Base-by-base conservation (phyloP, 2,888 invertebrate genomes). In the Desoria tigrina region DNA sequence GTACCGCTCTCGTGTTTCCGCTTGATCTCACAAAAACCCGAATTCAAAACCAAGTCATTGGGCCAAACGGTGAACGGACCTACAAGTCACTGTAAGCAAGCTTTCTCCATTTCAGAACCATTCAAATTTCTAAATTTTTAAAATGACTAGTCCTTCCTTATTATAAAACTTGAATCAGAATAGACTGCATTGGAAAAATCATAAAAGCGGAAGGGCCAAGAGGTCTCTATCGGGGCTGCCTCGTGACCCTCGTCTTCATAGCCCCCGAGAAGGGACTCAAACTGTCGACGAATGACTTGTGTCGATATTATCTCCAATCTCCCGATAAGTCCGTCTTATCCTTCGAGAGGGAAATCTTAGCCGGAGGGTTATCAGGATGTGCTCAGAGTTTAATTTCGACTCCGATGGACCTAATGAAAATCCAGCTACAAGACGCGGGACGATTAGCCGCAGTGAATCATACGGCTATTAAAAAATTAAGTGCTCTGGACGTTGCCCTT, bases 361-460 rank as follows among this genome's bases (percentile, higher is more conserved):
- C 56, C 9, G 56, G 42, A 23, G 39, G 23, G 2, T 32, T 4
- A 6, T 21, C 42, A 39, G 56, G 56, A 14, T 6, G 37, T 3
- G 9, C 23, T 23, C 56, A 57, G 21, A 39, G 16, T 14, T 6
- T 57, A 21, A 7, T 57, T 9, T 23, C 56, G 23, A 57, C 56
- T 6, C 56, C 56, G 56, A 57, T 57, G 56, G 56, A 57, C 14
- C 24, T 57, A 21, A 4, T 57, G 21, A 57, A 57, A 24, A 57
- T 57, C 7, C 18, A 37, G 21, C 28, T 57, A 6, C 56, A 57
- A 39, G 56, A 57, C 24, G 56, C 7, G 9, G 56, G 56, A n/a
- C 39, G 56, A 2, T n/a, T 27, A 37, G 28, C 55, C n/a, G 55
- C 55, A 28, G 45, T 45, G 6, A 45, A 45, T 16, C 45, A 45